Base-by-base conservation (phyloP, 35 echinoderm and acorn worm genomes). In the Ptychodera flava region DNA sequence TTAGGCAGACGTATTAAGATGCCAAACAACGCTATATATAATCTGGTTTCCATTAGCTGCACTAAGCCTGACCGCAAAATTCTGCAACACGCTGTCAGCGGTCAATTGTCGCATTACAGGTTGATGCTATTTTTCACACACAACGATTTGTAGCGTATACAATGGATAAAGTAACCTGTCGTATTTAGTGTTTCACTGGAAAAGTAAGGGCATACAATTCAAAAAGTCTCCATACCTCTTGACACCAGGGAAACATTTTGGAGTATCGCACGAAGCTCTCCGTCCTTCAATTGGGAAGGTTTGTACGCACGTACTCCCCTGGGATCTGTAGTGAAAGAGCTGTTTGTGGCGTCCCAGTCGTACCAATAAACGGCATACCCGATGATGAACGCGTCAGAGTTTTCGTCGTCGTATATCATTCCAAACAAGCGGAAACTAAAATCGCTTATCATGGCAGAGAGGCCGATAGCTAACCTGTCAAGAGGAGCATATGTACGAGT, bases 401-500 rank as follows among this genome's bases (percentile, higher is more conserved):
- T 64, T 12, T 64, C 45, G 6, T 12, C 22, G 45, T 64, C 45
- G 45, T 64, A 64, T 12, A 64, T 64, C 45, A 64, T 64, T 12
- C 45, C 45, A 64, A 64, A 64, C 22, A 64, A 64, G 45, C 45
- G 6, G 22, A 64, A 64, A 64, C 22, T 22, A 22, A 64, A 64
- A 64, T 22, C 22, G 6, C 22, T 22, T 12, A 64, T 64, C 45
- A 64, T 64, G 45, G 6, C 6, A 64, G 6, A 64, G 45, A 64
- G 22, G 6, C 6, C 45, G 22, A 64, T 64, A 12, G 45, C 45
- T 22, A 64, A 64, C 45, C 45, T 64, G 45, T 64, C 45, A 6
- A 64, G 22, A 6, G 45, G 45, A 12, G 45, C 6, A 64, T 64
- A 85, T 1, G 90, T 95, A 22, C 93, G 37, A 33, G 93, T 95